Conservation (phyloP, 2,888 invertebrate genomes). For the Taenaris catops region DNA sequence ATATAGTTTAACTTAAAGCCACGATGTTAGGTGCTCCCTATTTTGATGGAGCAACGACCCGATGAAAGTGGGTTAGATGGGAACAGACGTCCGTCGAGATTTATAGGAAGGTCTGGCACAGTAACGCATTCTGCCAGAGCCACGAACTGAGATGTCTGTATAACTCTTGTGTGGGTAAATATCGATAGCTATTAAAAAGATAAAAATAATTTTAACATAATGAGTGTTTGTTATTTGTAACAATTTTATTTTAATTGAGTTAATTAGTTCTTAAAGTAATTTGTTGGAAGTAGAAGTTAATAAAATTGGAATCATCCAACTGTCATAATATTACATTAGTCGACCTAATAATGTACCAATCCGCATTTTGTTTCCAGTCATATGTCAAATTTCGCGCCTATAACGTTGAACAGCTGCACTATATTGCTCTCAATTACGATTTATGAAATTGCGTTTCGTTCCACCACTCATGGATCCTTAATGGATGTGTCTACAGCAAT, state of each 20-base stretch:
- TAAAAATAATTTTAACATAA: slow-evolving; percentile 26
- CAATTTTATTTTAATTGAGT: too few relatives aligned
- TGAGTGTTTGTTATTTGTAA: too few relatives aligned
- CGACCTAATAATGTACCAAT: slow-evolving; percentile 5
- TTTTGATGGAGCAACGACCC: slow-evolving; percentile 48
- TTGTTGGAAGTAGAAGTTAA: too few relatives aligned
- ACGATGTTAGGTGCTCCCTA: slow-evolving; percentile 35
- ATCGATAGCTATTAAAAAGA: slow-evolving; percentile 26
- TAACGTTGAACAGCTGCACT: slow-evolving; percentile 31
- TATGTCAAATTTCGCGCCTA: slow-evolving; percentile 27
- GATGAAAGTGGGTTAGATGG: slow-evolving; percentile 47
- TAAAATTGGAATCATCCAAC: too few relatives aligned
- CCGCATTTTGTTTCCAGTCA: slow-evolving; percentile 16
- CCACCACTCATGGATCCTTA: slow-evolving; percentile 39
- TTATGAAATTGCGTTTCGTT: slow-evolving; percentile 34
- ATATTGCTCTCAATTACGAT: slow-evolving; percentile 36
- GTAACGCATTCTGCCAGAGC: slow-evolving; percentile 40
- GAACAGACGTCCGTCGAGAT: slow-evolving; percentile 37
- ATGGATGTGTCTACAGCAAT: slow-evolving; percentile 46
- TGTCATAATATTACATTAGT: too few relatives aligned
- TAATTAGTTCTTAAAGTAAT: too few relatives aligned
- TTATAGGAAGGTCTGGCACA: slow-evolving; percentile 50
- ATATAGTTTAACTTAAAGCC: slow-evolving; percentile 24
- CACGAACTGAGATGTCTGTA: slow-evolving; percentile 29
- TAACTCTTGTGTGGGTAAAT: slow-evolving; percentile 24